Evolutionary conservation across 2,888 invertebrate species (phyloP), one percentile per base, ranked within the genome.

Genomic region (Diploptera punctata): DNA sequence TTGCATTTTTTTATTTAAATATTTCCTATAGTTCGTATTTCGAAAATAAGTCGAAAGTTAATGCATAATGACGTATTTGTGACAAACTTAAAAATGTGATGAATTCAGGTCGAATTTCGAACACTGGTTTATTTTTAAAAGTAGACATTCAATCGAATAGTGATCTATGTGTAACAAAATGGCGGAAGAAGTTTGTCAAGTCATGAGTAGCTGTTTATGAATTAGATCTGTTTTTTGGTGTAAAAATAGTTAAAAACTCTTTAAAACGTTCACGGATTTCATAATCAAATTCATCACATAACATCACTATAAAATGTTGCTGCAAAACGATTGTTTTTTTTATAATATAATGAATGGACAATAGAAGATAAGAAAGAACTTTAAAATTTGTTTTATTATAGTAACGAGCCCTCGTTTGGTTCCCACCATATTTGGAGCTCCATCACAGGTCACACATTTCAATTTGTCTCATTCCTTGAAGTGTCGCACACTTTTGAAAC

Each of bases 161-260:
- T n/a, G n/a, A n/a, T n/a, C n/a, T n/a, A n/a, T n/a, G n/a, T n/a
- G n/a, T n/a, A n/a, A n/a, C n/a, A n/a, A n/a, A n/a, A n/a, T n/a
- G n/a, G n/a, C n/a, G n/a, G n/a, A n/a, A n/a, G n/a, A n/a, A n/a
- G n/a, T n/a, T n/a, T n/a, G n/a, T n/a, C n/a, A n/a, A n/a, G n/a
- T n/a, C n/a, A n/a, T n/a, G n/a, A n/a, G n/a, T n/a, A n/a, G n/a
- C n/a, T n/a, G n/a, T n/a, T n/a, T n/a, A n/a, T n/a, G n/a, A n/a
- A n/a, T n/a, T n/a, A n/a, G n/a, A n/a, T n/a, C n/a, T n/a, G n/a
- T n/a, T n/a, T n/a, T n/a, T n/a, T n/a, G n/a, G n/a, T n/a, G n/a
- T n/a, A n/a, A n/a, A n/a, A n/a, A n/a, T n/a, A n/a, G n/a, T n/a
- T 52, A 52, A 52, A 19, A 52, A 52, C 54, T 38, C 38, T 38